Base-by-base conservation (phyloP, 2,113 vertebrate species). In the Hylia prasina region DNA sequence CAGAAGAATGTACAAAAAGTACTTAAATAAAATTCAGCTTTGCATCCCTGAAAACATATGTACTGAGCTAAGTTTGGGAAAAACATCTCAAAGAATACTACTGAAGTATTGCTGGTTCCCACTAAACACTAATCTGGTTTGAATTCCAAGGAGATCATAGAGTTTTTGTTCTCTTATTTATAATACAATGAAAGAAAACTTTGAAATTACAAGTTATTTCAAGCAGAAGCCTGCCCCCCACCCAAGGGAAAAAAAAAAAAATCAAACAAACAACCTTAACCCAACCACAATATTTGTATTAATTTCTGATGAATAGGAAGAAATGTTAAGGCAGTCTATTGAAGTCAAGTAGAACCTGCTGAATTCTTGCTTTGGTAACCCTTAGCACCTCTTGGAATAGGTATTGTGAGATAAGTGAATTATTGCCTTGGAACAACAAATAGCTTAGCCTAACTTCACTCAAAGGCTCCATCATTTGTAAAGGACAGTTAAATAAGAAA, bases 31-130 rank as follows among this genome's bases (percentile, higher is more conserved):
- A 84, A 70, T 47, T 27, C 71, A 35, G 10, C 19, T 81, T 16
- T 1, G 0, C 22, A 24, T 11, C 33, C 9, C 33, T 64, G 30
- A 63, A 90, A 78, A 66, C 45, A 0, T 5, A 20, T 4, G 10
- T 37, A 66, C 11, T 48, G 20, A 54, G 48, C 17, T 24, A 53
- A 20, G 3, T 48, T 15, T 73, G 15, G 10, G 28, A 71, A 68
- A 90, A 61, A 6, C 0, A 30, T 40, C 28, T 35, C 10, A n/a
- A 3, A n/a, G 10, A 80, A 50, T 42, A 27, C 23, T 53, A 53
- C 0, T 8, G 8, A 78, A 53, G 4, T 28, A 50, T 48, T 73
- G 27, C 6, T 48, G 58, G 9, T 7, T 24, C 24, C 8, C 47
- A 33, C 6, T 54, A 47, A 82, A 35, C 30, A 31, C 10, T 51